Evolutionary conservation across 1,140 invertebrate genomes (phyloP), one percentile per base, ranked within the genome.

Genomic region (Apis cerana): DNA sequence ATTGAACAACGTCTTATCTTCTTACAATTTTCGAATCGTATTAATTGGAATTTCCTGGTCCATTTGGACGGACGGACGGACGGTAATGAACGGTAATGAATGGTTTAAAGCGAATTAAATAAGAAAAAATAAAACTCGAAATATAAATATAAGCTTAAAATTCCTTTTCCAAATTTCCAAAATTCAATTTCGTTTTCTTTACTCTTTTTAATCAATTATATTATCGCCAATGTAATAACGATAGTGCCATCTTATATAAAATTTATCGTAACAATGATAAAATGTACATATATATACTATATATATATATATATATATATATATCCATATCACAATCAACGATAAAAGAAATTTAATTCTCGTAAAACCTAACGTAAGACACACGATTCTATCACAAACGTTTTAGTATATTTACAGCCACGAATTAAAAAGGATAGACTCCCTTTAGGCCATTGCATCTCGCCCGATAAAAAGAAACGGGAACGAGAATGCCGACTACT

Each of bases 321-420:
- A 19, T 19, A 58, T 61, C 15, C 27, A 23, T 76, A 68, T 82
- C 80, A 54, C 56, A 82, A 69, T 76, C 64, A 78, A 79, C 67
- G 75, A 58, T 65, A 58, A 83, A 48, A 68, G 54, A 68, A 77
- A 50, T 72, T 72, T 62, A 43, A 1, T 19, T 50, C 33, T 71
- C 48, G 50, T 43, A 78, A 52, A 64, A 33, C 21, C 68, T 77
- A 82, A 56, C 68, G 12, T 70, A 79, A 79, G 59, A 71, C 75
- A 79, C 70, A 17, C 77, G 61, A 19, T 50, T 59, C 59, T 84
- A 85, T 84, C 85, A 84, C 82, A 84, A 82, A 86, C 56, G 27
- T 83, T 81, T 65, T 59, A 65, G 15, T 62, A 62, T 68, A 68
- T 87, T 62, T 62, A 80, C 48, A 83, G 15, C 15, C 85, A 12